Evolutionary conservation across 1,140 invertebrate genomes (phyloP).

Genomic region (Bombyx mandarina): DNA sequence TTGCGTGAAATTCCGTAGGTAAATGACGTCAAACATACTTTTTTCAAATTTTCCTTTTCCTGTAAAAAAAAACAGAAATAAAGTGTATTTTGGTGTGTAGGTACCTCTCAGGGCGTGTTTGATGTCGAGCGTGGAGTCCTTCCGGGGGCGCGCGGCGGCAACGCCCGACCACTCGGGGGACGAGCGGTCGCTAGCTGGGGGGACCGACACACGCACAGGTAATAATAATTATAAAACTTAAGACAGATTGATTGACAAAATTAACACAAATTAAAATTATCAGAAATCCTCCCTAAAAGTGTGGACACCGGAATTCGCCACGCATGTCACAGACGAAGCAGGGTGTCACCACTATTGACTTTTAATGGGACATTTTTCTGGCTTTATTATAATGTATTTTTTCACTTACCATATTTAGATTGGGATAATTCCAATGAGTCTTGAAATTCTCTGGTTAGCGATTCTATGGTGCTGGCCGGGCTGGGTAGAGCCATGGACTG

Average conservation of each 20-base stretch:
- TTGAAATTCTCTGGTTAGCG: conserved; percentile 83
- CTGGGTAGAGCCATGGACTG: conserved; percentile 76
- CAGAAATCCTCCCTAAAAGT: too few species aligned
- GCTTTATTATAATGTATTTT: too few species aligned
- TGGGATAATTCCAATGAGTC: conserved; percentile 76
- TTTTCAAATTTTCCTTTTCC: too few species aligned
- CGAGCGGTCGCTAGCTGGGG: conserved; percentile 32
- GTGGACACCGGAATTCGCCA: too few species aligned
- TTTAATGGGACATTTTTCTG: neutral
- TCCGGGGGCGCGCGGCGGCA: neutral
- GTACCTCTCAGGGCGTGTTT: neutral
- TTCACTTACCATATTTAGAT: conserved; percentile 48
- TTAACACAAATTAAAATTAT: too few species aligned
- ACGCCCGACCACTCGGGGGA: neutral
- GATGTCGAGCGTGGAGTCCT: neutral
- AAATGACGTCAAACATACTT: too few species aligned
- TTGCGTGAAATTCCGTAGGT: too few species aligned
- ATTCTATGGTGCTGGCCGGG: conserved; percentile 84
- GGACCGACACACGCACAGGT: conserved; percentile 17
- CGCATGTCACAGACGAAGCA: too few species aligned
- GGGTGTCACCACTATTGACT: neutral
- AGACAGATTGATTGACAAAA: too few species aligned
- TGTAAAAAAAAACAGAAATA: too few species aligned
- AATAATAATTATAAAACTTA: too few species aligned
- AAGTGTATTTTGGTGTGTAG: neutral